Evolutionary conservation across 2,113 vertebrate species (phyloP), one percentile per base, ranked within the genome.

Genomic region (Hassar affinis): DNA sequence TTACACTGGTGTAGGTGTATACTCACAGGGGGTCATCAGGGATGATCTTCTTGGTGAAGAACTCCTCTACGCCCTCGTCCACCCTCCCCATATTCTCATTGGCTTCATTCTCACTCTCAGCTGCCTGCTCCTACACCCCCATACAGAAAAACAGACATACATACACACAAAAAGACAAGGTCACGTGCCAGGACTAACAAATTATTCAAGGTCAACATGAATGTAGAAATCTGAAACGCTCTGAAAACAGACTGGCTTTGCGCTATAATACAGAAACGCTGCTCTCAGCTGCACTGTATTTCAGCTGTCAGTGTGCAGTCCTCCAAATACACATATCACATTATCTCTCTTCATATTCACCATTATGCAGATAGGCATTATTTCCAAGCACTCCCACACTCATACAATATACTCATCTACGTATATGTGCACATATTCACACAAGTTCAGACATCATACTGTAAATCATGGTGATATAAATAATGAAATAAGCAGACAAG

Each of bases 61-160:
- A 99, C 88, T 98, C 97, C 80, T 98, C 97, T 91, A 99, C 94
- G 30, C 97, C 97, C 90, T 98, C 97, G 0, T 98, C 97, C 92
- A 99, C 95, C 0, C 96, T 92, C 59, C 95, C 94, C 87, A 96
- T 97, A 86, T 93, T 95, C 83, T 95, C 94, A 88, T 94, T 95
- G 89, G 93, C 93, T 2, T 95, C 95, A 91, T 94, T 95, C 87
- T 97, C 95, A 0, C 89, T 93, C 90, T 95, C 93, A 84, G 93
- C 91, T 0, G 93, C 94, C 80, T 93, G 93, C 74, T 96, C 95
- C 96, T 97, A 87, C 66, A 88, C 14, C 79, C 62, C 79, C 62
- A 89, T 0, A 33, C 51, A 69, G 86, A 83, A 83, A 85, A 72
- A 75, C 78, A 80, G 51, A 88, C 45, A 57, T 57, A 49, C 86